These are phyloP conservation scores for Coluber constrictor DNA, from an alignment of 2,797 vertebrate species.

Conservation along the genomic window DNA sequence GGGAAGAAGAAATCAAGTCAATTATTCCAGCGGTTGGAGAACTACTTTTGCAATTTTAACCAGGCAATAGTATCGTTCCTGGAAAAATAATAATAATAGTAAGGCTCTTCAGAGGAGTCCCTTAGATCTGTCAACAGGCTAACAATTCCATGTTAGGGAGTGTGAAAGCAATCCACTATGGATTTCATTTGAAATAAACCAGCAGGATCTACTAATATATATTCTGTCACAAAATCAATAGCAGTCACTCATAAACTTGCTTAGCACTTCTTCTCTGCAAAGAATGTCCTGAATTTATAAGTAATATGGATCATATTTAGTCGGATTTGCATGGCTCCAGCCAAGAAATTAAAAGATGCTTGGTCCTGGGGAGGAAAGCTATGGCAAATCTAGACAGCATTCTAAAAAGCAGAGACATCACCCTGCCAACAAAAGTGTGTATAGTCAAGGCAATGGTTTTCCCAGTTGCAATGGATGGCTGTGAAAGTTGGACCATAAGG, in stretches of 20 bases:
- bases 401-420: too few relatives aligned
- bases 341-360: too few relatives aligned
- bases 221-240: not conserved
- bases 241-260: not conserved
- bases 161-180: not conserved
- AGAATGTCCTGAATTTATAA: not conserved
- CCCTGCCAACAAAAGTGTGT: too few relatives aligned
- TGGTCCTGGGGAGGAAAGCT: too few relatives aligned
- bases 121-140: not conserved
- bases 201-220: not conserved
- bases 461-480: too few relatives aligned
- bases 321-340: not conserved
- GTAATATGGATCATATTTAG: not conserved
- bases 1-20: not conserved
- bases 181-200: not conserved
- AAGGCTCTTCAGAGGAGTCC: not conserved
- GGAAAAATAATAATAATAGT: not conserved
- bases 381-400: too few relatives aligned
- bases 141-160: not conserved
- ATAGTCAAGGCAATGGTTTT: too few relatives aligned
- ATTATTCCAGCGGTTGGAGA: not conserved
- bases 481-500: too few relatives aligned
- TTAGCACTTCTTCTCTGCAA: not conserved
- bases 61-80: not conserved
- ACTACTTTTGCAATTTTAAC: not conserved